Base-by-base conservation (phyloP, 2,888 invertebrate genomes). In the Lasioglossum morio region DNA sequence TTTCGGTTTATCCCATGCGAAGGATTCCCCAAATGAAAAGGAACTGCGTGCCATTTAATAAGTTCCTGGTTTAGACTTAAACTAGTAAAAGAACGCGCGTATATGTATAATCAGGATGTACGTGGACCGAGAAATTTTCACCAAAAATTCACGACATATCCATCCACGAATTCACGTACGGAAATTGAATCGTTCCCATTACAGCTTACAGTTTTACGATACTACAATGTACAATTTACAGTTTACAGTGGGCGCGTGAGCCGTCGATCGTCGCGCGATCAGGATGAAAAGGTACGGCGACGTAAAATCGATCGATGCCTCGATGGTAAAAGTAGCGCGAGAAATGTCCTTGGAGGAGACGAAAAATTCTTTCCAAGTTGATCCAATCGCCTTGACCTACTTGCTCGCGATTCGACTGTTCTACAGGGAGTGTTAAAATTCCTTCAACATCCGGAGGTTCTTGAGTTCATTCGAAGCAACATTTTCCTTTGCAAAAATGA, bases 371-470 rank as follows among this genome's bases (percentile, higher is more conserved):
- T 30, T 66, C 63, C 8, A 34, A 60, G 2, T 66, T 34, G 63
- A 12, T n/a, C n/a, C 8, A 48, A 48, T 37, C 34, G 43, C 77
- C 69, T 77, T 48, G 48, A 16, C 46, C 72, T 79, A 73, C 63
- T 73, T 63, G 34, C 27, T 43, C 14, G 19, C 2, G 63, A 16
- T 4, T 4, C 48, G 19, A 19, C 5, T 19, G 48, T 48, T 48
- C 7, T 19, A 48, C 5, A n/a, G n/a, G n/a, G n/a, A n/a, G n/a
- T n/a, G n/a, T n/a, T n/a, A n/a, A n/a, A n/a, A n/a, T n/a, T n/a
- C n/a, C n/a, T n/a, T n/a, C n/a, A n/a, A n/a, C n/a, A n/a, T n/a
- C n/a, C n/a, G n/a, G n/a, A n/a, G n/a, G n/a, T n/a, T n/a, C n/a
- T n/a, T n/a, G n/a, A n/a, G n/a, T n/a, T n/a, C n/a, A n/a, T n/a